These are phyloP conservation scores for Cerceris rybyensis DNA, from an alignment of 2,888 invertebrate genomes.

Conservation along the genomic window DNA sequence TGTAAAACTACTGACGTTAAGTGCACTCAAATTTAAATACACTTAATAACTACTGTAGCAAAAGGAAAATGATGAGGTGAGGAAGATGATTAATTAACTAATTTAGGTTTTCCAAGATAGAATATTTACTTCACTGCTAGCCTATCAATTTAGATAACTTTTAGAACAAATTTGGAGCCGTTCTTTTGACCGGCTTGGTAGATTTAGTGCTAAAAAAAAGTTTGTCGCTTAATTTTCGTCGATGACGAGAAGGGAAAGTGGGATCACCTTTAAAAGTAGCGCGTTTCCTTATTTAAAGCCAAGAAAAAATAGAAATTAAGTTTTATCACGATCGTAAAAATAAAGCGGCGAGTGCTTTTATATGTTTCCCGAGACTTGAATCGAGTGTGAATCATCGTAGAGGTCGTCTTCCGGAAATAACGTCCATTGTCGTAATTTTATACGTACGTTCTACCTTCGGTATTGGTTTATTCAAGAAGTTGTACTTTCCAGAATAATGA, in stretches of 20 bases:
- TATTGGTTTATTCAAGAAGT: conserved; percentile 46
- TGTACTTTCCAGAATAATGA: conserved; percentile 6
- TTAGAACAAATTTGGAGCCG: too few species aligned
- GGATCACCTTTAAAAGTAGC: neutral
- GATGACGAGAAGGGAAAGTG: neutral
- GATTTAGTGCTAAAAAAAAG: too few species aligned
- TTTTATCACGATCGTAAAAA: neutral
- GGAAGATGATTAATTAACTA: too few species aligned
- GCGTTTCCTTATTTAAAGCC: neutral
- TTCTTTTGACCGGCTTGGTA: too few species aligned
- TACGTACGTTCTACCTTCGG: conserved; percentile 37
- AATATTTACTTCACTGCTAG: too few species aligned
- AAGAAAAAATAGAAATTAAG: neutral
- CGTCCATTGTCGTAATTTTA: conserved; percentile 22
- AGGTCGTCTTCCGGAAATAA: conserved; percentile 50
- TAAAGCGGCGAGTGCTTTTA: conserved; percentile 13
- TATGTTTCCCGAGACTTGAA: conserved; percentile 25
- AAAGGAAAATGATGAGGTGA: too few species aligned
- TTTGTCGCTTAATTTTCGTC: neutral
- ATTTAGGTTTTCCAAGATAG: too few species aligned
- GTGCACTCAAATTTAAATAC: too few species aligned
- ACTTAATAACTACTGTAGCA: too few species aligned
- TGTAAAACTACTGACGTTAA: too few species aligned
- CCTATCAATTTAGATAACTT: too few species aligned
- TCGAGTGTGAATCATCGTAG: conserved; percentile 48